Percentiles rank a stretch among this genome's conserved stretches.
phyloP scores from a whole-genome alignment of 2,888 invertebrate species.

The Philhelius pedissequus region DNA sequence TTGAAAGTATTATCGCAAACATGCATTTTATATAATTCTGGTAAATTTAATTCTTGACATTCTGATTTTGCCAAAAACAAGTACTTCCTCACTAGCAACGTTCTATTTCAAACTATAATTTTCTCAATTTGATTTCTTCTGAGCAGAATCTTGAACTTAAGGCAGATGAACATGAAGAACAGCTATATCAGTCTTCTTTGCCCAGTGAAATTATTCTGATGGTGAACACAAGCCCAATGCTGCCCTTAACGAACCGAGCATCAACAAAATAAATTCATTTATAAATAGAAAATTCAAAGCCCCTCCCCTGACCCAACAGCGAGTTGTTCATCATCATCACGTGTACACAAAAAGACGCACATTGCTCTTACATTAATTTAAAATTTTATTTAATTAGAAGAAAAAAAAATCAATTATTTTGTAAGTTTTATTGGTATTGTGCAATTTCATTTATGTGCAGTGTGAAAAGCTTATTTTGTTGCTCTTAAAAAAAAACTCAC shows the following conservation, averaged over 20 bases:
- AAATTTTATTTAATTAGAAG: slow-evolving; percentile 27
- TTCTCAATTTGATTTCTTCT: not conserved
- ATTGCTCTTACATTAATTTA: slow-evolving; percentile 16
- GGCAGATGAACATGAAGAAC: not conserved
- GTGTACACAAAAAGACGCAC: slow-evolving; percentile 25
- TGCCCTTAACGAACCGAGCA: not conserved
- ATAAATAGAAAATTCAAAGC: slow-evolving; percentile 53
- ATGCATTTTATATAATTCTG: too few relatives aligned
- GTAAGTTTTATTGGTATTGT: slow-evolving; percentile 52
- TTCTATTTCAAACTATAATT: not conserved
- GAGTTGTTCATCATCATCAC: slow-evolving; percentile 8
- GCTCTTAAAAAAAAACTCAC: slow-evolving; percentile 18
- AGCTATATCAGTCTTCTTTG: not conserved
- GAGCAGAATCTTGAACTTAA: not conserved
- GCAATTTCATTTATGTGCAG: slow-evolving; percentile 29
- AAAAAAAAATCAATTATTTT: not conserved
- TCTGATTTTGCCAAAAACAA: not conserved
- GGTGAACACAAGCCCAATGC: not conserved
- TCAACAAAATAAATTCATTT: not conserved
- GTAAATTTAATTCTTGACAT: too few relatives aligned
- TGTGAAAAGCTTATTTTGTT: not conserved
- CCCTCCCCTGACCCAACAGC: not conserved
- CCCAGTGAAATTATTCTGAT: not conserved
- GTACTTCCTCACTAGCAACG: not conserved
- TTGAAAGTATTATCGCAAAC: too few relatives aligned